Percentiles rank a stretch among this genome's conserved stretches.
phyloP scores from a whole-genome alignment of 2,888 invertebrate species.

The Brachynemurus nebulosus region DNA sequence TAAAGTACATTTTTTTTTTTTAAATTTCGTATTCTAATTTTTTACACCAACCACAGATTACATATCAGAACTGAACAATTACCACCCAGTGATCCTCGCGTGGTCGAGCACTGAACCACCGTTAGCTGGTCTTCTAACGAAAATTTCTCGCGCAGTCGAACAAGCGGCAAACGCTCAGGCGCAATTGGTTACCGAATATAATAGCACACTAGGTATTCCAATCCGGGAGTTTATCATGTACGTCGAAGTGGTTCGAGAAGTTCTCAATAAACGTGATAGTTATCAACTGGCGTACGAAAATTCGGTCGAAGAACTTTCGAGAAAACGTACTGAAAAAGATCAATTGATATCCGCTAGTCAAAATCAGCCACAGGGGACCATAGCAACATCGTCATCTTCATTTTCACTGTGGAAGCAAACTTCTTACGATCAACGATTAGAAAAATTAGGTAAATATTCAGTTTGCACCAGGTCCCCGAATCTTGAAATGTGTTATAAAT shows the following conservation, averaged over 20 bases:
- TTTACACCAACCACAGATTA: slow-evolving; percentile 30
- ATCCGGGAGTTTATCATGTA: slow-evolving; percentile 49
- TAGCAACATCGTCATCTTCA: not conserved
- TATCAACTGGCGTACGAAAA: slow-evolving; percentile 50
- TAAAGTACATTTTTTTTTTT: slow-evolving; percentile 6
- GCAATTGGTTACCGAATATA: slow-evolving; percentile 31
- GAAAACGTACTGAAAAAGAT: slow-evolving; percentile 45
- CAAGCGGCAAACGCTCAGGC: slow-evolving; percentile 36
- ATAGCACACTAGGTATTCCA: slow-evolving; percentile 31
- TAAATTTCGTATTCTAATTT: not conserved
- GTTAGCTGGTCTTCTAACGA: slow-evolving; percentile 32
- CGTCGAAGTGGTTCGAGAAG: slow-evolving; percentile 52
- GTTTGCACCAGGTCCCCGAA: too few relatives aligned
- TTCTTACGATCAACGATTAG: slow-evolving; percentile 40
- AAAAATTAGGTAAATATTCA: slow-evolving; percentile 30
- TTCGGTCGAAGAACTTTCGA: slow-evolving; percentile 46
- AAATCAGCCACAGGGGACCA: not conserved
- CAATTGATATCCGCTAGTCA: slow-evolving; percentile 33
- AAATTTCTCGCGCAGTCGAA: slow-evolving; percentile 35
- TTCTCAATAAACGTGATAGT: slow-evolving; percentile 44
- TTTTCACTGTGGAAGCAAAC: slow-evolving; percentile 46
- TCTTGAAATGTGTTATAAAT: too few relatives aligned
- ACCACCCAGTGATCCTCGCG: slow-evolving; percentile 44
- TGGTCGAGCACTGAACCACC: slow-evolving; percentile 46
- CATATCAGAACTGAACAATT: slow-evolving; percentile 38